phyloP scores from a whole-genome alignment of 2,888 invertebrate genomes.

The Barypeithes pellucidus region DNA sequence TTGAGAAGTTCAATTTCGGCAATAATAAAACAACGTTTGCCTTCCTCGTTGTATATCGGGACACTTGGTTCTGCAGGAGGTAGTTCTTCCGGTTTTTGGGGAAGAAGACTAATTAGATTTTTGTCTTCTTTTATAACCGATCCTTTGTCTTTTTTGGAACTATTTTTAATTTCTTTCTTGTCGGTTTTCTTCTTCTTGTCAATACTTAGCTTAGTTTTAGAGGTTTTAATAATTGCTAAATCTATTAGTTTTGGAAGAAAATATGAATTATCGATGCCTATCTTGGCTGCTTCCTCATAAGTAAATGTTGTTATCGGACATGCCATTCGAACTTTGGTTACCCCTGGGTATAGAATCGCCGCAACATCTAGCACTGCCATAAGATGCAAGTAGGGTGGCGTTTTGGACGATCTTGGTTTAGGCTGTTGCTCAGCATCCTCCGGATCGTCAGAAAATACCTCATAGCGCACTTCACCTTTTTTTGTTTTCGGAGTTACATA shows the following conservation, averaged over 20 bases:
- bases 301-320: slow-evolving; percentile 64
- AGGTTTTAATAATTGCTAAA: slow-evolving; percentile 32
- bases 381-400: slow-evolving; percentile 63
- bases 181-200: slow-evolving; percentile 22
- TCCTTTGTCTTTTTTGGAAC: slow-evolving; percentile 41
- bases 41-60: slow-evolving; percentile 64
- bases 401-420: slow-evolving; percentile 36
- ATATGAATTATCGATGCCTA: slow-evolving; percentile 64
- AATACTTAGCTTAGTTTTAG: slow-evolving; percentile 26
- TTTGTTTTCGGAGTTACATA: slow-evolving; percentile 58
- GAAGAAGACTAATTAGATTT: slow-evolving; percentile 49
- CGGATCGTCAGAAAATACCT: slow-evolving; percentile 19
- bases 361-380: slow-evolving; percentile 67
- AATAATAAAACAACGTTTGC: slow-evolving; percentile 65
- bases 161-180: slow-evolving; percentile 30
- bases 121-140: slow-evolving; percentile 44
- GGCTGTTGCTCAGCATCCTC: slow-evolving; percentile 19
- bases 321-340: slow-evolving; percentile 63
- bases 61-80: slow-evolving; percentile 63
- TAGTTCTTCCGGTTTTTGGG: slow-evolving; percentile 57
- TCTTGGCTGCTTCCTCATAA: slow-evolving; percentile 62
- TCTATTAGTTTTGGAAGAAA: slow-evolving; percentile 61
- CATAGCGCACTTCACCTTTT: slow-evolving; percentile 40
- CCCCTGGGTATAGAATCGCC: slow-evolving; percentile 67
- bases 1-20: slow-evolving; percentile 66